Evolutionary conservation across 2,113 vertebrate species (phyloP).

Genomic region (Isichthys henryi): DNA sequence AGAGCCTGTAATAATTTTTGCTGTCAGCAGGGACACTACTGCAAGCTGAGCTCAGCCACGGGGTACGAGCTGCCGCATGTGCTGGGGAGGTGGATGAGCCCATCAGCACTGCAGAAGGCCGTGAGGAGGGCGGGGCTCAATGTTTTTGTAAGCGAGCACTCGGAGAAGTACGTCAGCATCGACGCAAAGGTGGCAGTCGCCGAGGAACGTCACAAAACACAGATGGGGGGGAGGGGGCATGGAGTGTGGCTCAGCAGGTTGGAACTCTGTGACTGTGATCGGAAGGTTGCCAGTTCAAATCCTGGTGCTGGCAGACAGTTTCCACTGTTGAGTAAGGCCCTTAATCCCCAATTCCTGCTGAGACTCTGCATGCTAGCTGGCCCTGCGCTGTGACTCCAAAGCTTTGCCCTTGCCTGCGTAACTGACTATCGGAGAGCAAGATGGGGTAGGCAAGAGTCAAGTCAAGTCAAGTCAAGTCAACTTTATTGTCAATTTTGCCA

Average conservation of each 20-base stretch:
- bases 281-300: background rate
- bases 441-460: background rate
- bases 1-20: background rate
- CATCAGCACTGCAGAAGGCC: constrained; percentile 51
- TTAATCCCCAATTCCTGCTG: background rate
- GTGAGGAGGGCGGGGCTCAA: constrained; percentile 73
- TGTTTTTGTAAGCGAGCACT: constrained; percentile 70
- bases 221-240: background rate
- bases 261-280: background rate
- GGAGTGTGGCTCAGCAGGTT: background rate
- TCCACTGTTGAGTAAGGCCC: background rate
- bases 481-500: too few relatives aligned
- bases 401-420: background rate
- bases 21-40: constrained; percentile 60
- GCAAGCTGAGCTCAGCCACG: constrained; percentile 59
- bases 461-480: too few relatives aligned
- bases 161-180: constrained; percentile 60
- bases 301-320: background rate
- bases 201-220: background rate
- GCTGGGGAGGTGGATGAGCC: constrained; percentile 68
- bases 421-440: background rate
- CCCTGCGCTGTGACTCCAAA: too few relatives aligned
- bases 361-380: background rate
- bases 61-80: constrained; percentile 46
- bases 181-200: constrained; percentile 60